phyloP scores from a whole-genome alignment of 2,888 invertebrate genomes.

The Drosophila algonquin region DNA sequence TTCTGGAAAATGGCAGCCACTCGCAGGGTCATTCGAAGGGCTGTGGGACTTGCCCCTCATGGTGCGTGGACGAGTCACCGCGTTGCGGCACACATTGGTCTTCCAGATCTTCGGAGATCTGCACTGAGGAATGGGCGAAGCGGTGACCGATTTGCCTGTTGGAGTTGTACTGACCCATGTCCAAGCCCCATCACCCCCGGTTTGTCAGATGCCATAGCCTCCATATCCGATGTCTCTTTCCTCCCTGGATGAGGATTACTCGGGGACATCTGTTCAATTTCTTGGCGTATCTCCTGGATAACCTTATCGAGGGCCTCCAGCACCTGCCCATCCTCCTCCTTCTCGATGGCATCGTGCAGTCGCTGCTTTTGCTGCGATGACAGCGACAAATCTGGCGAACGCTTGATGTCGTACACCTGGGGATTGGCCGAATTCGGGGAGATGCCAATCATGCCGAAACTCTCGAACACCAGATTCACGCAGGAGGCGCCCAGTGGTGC shows the following conservation, averaged over 20 bases:
- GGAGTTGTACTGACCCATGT: no score
- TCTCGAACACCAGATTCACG: slow-evolving; percentile 23
- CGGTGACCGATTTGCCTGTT: no score
- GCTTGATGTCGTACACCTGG: not conserved
- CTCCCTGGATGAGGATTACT: not conserved
- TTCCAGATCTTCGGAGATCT: no score
- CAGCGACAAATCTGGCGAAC: not conserved
- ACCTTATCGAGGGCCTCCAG: slow-evolving; percentile 28
- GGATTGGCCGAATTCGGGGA: not conserved
- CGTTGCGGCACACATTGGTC: no score
- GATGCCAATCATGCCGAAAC: slow-evolving; percentile 20
- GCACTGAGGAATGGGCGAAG: no score
- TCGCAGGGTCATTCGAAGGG: no score
- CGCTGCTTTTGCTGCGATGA: slow-evolving; percentile 18
- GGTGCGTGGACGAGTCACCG: no score
- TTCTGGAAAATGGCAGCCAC: no score
- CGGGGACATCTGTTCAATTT: slow-evolving; percentile 8
- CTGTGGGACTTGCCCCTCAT: no score
- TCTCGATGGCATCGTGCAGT: slow-evolving; percentile 32
- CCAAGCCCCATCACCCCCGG: no score
- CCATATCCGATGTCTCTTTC: not conserved
- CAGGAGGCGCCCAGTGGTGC: not conserved
- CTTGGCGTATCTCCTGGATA: slow-evolving; percentile 23
- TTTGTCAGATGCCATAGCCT: not conserved
- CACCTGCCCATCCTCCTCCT: slow-evolving; percentile 8